These are phyloP conservation scores for Acinonyx jubatus DNA, from an alignment of 2,113 vertebrate species.

Conservation along the genomic window DNA sequence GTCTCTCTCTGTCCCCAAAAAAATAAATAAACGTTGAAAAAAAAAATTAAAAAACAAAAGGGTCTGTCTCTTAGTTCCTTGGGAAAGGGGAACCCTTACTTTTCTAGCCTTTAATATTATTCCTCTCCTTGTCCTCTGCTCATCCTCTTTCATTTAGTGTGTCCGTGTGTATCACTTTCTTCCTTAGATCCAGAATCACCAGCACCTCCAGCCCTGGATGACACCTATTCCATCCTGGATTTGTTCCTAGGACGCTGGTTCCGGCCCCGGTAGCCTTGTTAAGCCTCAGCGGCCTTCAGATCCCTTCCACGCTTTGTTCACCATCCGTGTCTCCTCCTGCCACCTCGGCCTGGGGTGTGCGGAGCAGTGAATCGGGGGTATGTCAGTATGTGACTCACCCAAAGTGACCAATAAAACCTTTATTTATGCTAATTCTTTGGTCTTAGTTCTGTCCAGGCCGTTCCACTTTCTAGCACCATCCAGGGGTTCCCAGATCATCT, in stretches of 20 bases:
- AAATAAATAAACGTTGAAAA: too few relatives aligned
- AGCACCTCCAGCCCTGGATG: neutral
- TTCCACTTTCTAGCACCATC: neutral
- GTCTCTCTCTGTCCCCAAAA: too few relatives aligned
- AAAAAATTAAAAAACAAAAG: too few relatives aligned
- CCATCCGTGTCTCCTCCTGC: neutral
- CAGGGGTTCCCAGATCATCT: neutral
- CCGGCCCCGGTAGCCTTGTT: conserved; percentile 73
- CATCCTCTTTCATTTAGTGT: neutral
- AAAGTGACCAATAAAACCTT: conserved; percentile 81
- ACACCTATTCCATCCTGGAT: conserved; percentile 73
- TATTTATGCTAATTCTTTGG: conserved; percentile 79
- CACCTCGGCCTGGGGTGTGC: neutral
- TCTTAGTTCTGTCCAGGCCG: conserved; percentile 42
- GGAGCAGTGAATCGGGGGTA: neutral
- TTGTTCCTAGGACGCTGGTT: conserved; percentile 83
- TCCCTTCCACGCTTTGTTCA: neutral
- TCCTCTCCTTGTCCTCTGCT: neutral
- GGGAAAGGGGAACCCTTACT: neutral
- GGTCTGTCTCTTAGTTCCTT: neutral
- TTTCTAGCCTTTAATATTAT: neutral
- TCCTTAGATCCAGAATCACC: conserved; percentile 53
- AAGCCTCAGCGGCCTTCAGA: conserved; percentile 14
- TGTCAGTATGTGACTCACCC: conserved; percentile 30
- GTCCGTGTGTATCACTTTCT: neutral